A percentile compares a stretch with the other conserved stretches of the same genome.
These are phyloP conservation scores for Rhinoraja longicauda DNA, from an alignment of 2,797 vertebrate genomes.

Conservation along the genomic window DNA sequence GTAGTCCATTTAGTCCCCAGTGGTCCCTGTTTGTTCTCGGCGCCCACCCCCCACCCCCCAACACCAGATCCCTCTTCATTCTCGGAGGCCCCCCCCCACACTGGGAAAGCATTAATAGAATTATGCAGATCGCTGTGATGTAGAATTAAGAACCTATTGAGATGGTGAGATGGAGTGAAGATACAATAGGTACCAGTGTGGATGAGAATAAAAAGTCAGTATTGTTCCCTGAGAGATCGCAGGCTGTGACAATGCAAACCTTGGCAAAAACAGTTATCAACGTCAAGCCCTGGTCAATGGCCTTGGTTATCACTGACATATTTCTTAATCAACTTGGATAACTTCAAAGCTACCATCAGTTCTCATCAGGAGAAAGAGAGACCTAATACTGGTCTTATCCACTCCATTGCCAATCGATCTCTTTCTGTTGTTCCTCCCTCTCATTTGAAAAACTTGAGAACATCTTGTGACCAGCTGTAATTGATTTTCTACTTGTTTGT, in stretches of 20 bases:
- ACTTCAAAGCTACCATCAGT: not conserved
- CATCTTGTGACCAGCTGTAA: not conserved
- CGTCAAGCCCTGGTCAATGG: not conserved
- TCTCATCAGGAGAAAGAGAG: not conserved
- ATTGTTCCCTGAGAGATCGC: not conserved
- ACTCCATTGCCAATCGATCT: not conserved
- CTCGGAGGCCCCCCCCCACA: too few species aligned
- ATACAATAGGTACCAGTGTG: too few species aligned
- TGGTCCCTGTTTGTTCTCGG: too few species aligned
- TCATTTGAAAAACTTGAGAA: not conserved
- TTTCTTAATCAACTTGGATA: not conserved
- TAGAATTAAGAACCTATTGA: not conserved
- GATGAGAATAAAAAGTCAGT: not conserved
- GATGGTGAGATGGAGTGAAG: too few species aligned
- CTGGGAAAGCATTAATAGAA: not conserved
- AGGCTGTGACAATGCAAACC: not conserved
- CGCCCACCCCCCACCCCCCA: too few species aligned
- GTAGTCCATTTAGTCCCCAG: too few species aligned
- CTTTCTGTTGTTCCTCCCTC: not conserved
- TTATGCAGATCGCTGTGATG: not conserved
- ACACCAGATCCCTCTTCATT: too few species aligned
- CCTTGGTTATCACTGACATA: not conserved
- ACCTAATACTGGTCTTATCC: not conserved
- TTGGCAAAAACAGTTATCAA: not conserved
- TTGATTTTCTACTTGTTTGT: too few species aligned